These are phyloP conservation scores for Halocaridina rubra DNA, from an alignment of 2,888 invertebrate genomes.

Conservation along the genomic window DNA sequence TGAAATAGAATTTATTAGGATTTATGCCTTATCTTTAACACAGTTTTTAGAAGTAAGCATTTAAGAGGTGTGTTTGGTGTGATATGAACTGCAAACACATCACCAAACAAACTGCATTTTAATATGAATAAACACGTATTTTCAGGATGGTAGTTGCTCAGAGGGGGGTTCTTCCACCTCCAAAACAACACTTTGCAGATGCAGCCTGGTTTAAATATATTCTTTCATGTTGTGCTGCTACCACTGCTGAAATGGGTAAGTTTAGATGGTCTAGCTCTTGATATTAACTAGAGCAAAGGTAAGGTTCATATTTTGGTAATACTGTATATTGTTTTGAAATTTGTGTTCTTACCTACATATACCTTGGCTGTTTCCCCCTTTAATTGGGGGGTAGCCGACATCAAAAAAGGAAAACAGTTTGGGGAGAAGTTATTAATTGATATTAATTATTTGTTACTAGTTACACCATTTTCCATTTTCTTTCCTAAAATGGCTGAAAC, in stretches of 20 bases:
- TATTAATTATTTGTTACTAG: neutral
- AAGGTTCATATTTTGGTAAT: neutral
- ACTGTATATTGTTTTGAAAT: neutral
- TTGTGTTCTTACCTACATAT: too few relatives aligned
- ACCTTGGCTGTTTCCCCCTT: too few relatives aligned
- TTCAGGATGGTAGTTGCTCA: conserved; percentile 63
- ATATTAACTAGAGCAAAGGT: neutral
- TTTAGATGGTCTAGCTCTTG: neutral
- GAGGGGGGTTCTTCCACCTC: conserved; percentile 53
- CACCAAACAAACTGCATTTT: neutral
- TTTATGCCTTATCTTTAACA: neutral
- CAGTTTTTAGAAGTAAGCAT: neutral
- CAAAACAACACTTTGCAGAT: conserved; percentile 59
- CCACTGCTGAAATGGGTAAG: conserved; percentile 63
- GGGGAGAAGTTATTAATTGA: neutral
- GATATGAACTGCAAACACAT: neutral
- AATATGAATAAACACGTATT: neutral
- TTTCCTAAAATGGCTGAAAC: too few relatives aligned
- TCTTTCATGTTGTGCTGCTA: conserved; percentile 63
- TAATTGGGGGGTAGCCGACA: too few relatives aligned
- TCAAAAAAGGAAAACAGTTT: too few relatives aligned
- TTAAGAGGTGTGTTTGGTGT: too few relatives aligned
- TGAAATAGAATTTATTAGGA: too few relatives aligned
- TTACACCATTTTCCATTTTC: too few relatives aligned
- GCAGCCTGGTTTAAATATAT: conserved; percentile 63